A percentile compares a stretch with the other conserved stretches of the same genome.
Conservation (phyloP, 2,113 vertebrate species). For the Elanoides forficatus region DNA sequence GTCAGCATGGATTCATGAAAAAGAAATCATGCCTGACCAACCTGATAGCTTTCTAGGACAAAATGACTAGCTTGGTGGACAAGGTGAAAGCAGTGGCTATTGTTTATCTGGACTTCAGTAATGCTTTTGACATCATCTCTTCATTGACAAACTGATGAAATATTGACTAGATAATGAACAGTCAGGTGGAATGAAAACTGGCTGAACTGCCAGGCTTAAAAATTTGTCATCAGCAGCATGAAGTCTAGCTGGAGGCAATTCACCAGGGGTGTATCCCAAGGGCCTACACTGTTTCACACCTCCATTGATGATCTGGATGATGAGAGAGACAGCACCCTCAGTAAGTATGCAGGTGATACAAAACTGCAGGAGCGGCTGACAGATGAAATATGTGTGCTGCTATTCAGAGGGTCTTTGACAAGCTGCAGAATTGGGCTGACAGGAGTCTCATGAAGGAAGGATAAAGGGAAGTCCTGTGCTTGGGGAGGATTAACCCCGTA, state of each 20-base stretch:
- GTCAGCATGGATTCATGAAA: background rate
- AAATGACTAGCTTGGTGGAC: background rate
- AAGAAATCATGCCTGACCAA: background rate
- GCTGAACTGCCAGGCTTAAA: background rate
- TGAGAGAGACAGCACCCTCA: background rate
- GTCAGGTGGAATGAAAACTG: background rate
- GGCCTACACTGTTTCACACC: background rate
- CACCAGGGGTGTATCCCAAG: background rate
- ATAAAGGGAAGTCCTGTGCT: background rate
- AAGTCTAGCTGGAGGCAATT: background rate
- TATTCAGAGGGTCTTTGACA: background rate
- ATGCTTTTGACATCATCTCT: background rate
- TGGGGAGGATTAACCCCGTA: background rate
- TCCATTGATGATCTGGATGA: background rate
- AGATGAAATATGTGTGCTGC: background rate
- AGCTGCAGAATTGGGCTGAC: background rate
- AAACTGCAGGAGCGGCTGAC: background rate
- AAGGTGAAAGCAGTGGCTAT: background rate
- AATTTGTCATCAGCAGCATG: background rate
- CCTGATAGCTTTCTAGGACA: background rate
- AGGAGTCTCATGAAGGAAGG: background rate
- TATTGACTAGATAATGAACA: background rate
- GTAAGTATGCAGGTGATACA: background rate
- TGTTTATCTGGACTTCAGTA: background rate
- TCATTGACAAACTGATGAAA: background rate